Percentiles rank a stretch among this genome's conserved stretches.
Evolutionary conservation across 1,140 invertebrate genomes (phyloP).

Genomic region (Drosophila nasuta): DNA sequence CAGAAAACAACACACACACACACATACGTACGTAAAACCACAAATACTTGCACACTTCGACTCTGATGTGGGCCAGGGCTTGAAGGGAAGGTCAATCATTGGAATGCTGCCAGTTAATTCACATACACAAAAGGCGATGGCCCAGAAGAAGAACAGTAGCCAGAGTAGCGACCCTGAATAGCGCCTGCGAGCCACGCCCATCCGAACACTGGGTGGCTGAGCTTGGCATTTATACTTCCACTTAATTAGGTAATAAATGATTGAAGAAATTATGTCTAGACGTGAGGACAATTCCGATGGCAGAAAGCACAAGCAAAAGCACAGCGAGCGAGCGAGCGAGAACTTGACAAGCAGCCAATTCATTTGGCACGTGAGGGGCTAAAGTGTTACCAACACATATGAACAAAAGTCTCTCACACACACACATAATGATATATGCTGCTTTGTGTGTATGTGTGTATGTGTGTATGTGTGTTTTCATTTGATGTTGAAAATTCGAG

Average conservation of each 20-base stretch:
- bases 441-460: background rate
- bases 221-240: conserved; percentile 83
- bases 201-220: conserved; percentile 62
- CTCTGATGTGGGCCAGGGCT: conserved; percentile 22
- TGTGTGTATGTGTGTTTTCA: too few species aligned
- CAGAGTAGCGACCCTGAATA: conserved; percentile 33
- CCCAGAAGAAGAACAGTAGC: conserved; percentile 37
- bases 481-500: conserved; percentile 16
- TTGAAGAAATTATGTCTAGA: conserved; percentile 85
- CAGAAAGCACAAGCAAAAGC: background rate
- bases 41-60: conserved; percentile 36
- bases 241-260: conserved; percentile 85
- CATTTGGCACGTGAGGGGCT: conserved; percentile 80
- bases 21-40: conserved; percentile 16
- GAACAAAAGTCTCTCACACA: conserved; percentile 44
- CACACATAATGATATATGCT: conserved; percentile 7
- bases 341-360: conserved; percentile 62
- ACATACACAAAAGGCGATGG: conserved; percentile 70
- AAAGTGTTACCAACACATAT: conserved; percentile 66
- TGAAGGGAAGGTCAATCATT: conserved; percentile 76
- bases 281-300: conserved; percentile 84
- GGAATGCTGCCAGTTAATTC: conserved; percentile 83
- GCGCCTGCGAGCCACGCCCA: conserved; percentile 46
- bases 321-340: background rate
- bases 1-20: conserved; percentile 22